Conservation (phyloP, 2,888 invertebrate species). For the Metallyticus violacea region DNA sequence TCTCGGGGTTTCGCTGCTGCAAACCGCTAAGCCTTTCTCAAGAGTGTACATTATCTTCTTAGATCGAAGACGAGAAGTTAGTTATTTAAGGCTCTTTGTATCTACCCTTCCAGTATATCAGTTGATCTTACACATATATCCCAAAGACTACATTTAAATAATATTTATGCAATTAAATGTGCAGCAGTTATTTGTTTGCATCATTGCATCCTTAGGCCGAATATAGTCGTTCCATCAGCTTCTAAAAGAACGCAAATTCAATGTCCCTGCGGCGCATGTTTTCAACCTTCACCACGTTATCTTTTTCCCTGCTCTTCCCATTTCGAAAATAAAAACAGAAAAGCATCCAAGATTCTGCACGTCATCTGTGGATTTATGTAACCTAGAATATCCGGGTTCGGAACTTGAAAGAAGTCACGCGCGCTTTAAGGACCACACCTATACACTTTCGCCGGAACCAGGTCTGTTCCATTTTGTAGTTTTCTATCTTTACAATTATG, state of each 20-base stretch:
- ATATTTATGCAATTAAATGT: neutral
- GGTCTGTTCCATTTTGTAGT: neutral
- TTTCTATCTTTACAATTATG: neutral
- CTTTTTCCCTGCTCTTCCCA: neutral
- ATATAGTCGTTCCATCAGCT: neutral
- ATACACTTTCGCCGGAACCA: neutral
- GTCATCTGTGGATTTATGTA: neutral
- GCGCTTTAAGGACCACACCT: neutral
- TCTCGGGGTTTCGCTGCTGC: no score
- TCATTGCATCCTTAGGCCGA: neutral
- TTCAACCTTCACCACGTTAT: neutral
- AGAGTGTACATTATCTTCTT: no score
- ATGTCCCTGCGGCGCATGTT: neutral
- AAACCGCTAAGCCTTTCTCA: no score
- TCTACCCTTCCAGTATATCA: no score
- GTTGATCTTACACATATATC: no score
- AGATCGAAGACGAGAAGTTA: no score
- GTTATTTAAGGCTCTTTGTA: no score
- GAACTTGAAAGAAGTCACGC: neutral
- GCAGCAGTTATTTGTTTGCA: neutral
- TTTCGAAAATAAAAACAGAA: neutral
- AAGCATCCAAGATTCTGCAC: neutral
- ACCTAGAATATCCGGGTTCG: neutral
- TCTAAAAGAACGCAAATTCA: neutral
- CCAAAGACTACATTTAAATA: no score